Evolutionary conservation across 2,113 vertebrate species (phyloP).

Genomic region (Malurus alboscapulatus): DNA sequence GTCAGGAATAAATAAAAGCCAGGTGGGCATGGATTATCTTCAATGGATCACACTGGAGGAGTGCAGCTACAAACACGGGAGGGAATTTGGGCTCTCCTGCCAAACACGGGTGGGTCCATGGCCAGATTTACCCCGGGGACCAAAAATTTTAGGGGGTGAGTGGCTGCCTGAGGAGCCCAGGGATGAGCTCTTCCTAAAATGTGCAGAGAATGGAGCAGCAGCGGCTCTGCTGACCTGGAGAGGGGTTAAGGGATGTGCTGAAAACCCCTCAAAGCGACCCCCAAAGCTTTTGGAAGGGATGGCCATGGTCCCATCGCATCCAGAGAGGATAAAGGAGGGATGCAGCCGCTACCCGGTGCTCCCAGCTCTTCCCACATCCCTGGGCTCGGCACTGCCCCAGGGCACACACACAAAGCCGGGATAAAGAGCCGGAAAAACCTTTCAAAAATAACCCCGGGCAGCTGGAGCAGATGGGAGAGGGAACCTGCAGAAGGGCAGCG

Average conservation of each 20-base stretch:
- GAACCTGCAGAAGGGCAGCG: too few relatives aligned
- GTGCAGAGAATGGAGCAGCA: neutral
- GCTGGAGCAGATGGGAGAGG: too few relatives aligned
- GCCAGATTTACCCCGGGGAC: neutral
- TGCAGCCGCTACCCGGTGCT: neutral
- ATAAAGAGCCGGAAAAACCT: too few relatives aligned
- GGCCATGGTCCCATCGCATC: neutral
- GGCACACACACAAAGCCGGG: too few relatives aligned
- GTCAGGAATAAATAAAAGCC: neutral
- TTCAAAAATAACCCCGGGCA: too few relatives aligned
- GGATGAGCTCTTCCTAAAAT: neutral
- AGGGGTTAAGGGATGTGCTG: neutral
- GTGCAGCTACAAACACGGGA: neutral
- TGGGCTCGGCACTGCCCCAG: too few relatives aligned
- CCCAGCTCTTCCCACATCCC: too few relatives aligned
- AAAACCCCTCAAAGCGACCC: neutral
- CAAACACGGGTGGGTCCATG: neutral
- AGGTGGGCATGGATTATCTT: neutral
- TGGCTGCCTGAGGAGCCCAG: rapidly evolving
- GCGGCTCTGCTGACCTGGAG: neutral
- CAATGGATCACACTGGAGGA: neutral
- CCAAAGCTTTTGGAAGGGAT: neutral
- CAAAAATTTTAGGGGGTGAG: neutral
- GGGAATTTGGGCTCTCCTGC: neutral
- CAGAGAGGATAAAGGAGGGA: rapidly evolving